These are phyloP conservation scores for Zapornia atra DNA, from an alignment of 2,113 vertebrate genomes.

Conservation along the genomic window DNA sequence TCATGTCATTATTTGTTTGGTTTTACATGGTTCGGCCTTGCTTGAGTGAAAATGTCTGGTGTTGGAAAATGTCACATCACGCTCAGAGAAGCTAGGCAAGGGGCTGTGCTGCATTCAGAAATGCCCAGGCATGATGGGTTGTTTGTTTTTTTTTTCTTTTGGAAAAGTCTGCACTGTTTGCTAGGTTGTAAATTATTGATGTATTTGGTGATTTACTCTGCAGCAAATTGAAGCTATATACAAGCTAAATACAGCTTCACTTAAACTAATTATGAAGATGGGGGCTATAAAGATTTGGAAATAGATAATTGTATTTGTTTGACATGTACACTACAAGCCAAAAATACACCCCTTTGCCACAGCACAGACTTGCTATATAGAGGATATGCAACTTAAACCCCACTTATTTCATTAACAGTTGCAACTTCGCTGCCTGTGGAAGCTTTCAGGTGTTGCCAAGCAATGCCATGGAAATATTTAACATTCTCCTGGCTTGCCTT, in stretches of 20 bases:
- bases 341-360: neutral
- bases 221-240: slow-evolving; percentile 32
- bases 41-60: slow-evolving; percentile 49
- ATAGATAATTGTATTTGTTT: slow-evolving; percentile 12
- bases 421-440: neutral
- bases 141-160: neutral
- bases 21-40: slow-evolving; percentile 59
- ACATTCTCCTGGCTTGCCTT: neutral
- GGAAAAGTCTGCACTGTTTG: slow-evolving; percentile 4
- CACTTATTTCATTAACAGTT: neutral
- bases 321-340: neutral
- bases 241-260: slow-evolving; percentile 33
- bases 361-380: neutral
- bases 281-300: slow-evolving; percentile 6
- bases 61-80: neutral
- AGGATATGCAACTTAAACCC: neutral
- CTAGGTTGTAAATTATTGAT: slow-evolving; percentile 50
- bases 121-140: neutral
- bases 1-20: slow-evolving; percentile 53
- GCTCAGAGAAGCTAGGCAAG: neutral
- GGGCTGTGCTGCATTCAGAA: neutral
- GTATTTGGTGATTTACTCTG: slow-evolving; percentile 48
- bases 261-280: slow-evolving; percentile 31
- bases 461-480: neutral
- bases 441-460: neutral